Base-by-base conservation (phyloP, 2,888 invertebrate species). In the Chironomus riparius region DNA sequence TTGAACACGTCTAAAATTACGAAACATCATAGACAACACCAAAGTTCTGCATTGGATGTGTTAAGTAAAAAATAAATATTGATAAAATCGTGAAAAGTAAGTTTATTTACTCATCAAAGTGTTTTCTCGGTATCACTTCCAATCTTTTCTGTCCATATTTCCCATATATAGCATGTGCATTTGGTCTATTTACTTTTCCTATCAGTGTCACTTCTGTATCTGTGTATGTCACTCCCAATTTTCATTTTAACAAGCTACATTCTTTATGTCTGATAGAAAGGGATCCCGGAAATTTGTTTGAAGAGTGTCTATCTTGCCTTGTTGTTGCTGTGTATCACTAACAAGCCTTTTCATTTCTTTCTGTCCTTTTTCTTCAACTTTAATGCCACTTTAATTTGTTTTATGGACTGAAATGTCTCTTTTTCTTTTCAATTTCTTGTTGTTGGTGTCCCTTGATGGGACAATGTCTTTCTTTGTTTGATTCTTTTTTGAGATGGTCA, bases 361-460 rank as follows among this genome's bases (percentile, higher is more conserved):
- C 24, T 21, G 21, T 13, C 22, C 65, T 62, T 21, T 65, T n/a
- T 13, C 50, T 15, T 50, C 5, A 13, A 56, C 21, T 24, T 65
- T 65, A 22, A 71, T 71, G 71, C 48, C 22, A 71, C 71, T 71
- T 71, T 71, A 71, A 71, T 71, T 71, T 71, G 71, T 50, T 71
- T 71, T 71, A 71, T 71, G 71, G 71, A 68, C 65, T 65, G 65
- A 24, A 65, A 65, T 38, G 10, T 38, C 38, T 38, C 38, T 38
- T 38, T n/a, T 38, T 38, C 10, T 10, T 38, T 38, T 38, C 28
- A 28, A 10, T 38, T 38, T 7, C 2, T 10, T 38, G 38, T 10
- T 38, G 38, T 38, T 38, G 38, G 7, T 38, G 38, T 38, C 38
- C 38, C 38, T 38, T 38, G 38, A 38, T 38, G 38, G 38, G 38